Percentiles rank a stretch among this genome's conserved stretches.
Evolutionary conservation across 37 sponge, comb jelly and placozoan genomes (phyloP).

Genomic region (Lycopodina hypogea): DNA sequence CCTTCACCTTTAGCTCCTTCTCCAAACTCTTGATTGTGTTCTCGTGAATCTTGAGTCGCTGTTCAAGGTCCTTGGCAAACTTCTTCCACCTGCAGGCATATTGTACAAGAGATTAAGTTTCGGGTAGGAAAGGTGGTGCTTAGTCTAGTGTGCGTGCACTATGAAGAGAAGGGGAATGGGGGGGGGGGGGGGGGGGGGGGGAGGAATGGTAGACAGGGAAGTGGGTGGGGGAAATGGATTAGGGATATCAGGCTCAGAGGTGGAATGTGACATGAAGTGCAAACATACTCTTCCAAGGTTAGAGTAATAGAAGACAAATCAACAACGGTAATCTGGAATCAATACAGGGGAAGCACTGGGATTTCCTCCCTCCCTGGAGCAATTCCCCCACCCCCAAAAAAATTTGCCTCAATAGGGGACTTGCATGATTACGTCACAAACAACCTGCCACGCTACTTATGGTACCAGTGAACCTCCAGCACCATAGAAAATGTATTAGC

Average conservation of each 20-base stretch:
- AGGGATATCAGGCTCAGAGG: not conserved
- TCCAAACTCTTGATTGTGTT: not conserved
- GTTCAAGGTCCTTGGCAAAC: slow-evolving; percentile 11
- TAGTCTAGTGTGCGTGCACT: not conserved
- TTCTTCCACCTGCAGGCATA: not conserved
- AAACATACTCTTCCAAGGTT: too few species aligned
- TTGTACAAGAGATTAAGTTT: not conserved
- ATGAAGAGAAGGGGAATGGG: not conserved
- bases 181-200: slow-evolving; percentile 4
- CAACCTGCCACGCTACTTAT: too few species aligned
- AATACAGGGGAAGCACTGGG: too few species aligned
- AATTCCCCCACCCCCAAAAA: too few species aligned
- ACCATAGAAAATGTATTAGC: too few species aligned
- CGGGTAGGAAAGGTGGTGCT: not conserved
- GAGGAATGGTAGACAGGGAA: not conserved
- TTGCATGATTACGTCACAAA: too few species aligned
- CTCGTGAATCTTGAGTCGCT: slow-evolving; percentile 16
- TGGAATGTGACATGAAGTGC: too few species aligned
- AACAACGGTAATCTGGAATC: too few species aligned
- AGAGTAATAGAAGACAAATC: too few species aligned
- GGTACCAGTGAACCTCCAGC: too few species aligned
- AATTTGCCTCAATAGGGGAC: too few species aligned
- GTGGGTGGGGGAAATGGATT: not conserved
- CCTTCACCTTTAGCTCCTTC: slow-evolving; percentile 34
- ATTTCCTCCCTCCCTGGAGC: too few species aligned